Base-by-base conservation (phyloP, 2,888 invertebrate genomes). In the Papilio demoleus region DNA sequence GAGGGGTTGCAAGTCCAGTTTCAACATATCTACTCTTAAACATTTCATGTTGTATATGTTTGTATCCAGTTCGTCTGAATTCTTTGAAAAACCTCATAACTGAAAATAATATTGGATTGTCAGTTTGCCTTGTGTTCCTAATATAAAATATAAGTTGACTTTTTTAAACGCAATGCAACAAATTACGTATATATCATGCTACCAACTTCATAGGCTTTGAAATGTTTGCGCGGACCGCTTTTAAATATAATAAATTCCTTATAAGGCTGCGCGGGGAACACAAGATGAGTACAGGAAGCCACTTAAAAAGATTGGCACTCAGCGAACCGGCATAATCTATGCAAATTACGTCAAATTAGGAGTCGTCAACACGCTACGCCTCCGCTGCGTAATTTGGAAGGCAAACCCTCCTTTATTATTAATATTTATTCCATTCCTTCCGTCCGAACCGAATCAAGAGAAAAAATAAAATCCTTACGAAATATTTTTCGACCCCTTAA, bases 261-360 rank as follows among this genome's bases (percentile, higher is more conserved):
- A 86, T 84, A 84, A 86, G 81, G 81, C 84, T 83, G 81, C 84
- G 85, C 83, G 80, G 86, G 87, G 79, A 86, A 88, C 88, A 84
- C 88, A 88, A 87, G 88, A 89, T 88, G 88, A 88, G 90, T 88
- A 83, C 85, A 88, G 87, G 87, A 88, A 86, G 90, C 90, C 92
- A 92, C 92, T 92, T 92, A 87, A 89, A 92, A 91, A 92, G 91
- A 92, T 92, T 92, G 92, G 88, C 92, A 92, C 92, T 92, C 92
- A 92, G 84, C 92, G 91, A 88, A 83, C 88, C 86, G 90, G 90
- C 87, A 91, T 92, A 92, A 92, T 92, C 92, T 90, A 92, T 92
- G 92, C 86, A 92, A 92, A 92, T 92, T 89, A 91, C 89, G 86
- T 88, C 89, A 92, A 92, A 92, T 92, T 92, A 92, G 90, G 88